Evolutionary conservation across 2,888 invertebrate genomes (phyloP).

Genomic region (Cecidostiba fungosa): DNA sequence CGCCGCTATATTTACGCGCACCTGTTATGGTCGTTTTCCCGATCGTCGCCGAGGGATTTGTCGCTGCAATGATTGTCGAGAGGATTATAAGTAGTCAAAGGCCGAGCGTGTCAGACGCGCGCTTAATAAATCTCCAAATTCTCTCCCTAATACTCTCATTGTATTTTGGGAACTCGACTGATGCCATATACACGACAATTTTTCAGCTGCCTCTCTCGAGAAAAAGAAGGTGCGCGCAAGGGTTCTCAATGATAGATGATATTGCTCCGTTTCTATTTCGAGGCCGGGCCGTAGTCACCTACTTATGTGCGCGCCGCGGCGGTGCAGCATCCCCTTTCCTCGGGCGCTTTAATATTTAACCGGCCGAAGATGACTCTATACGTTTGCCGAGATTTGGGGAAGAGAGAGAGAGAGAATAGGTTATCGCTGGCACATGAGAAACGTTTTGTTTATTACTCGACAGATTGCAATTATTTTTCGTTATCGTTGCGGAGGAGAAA

Average conservation of each 20-base stretch:
- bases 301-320: background rate
- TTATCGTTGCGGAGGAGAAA: background rate
- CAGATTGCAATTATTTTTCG: too few relatives aligned
- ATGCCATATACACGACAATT: background rate
- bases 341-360: background rate
- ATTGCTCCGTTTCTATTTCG: constrained; percentile 28
- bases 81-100: too few relatives aligned
- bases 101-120: too few relatives aligned
- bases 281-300: constrained; percentile 11
- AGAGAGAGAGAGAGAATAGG: background rate
- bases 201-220: background rate
- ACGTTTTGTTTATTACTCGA: background rate
- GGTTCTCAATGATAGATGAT: constrained; percentile 5
- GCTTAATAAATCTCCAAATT: too few relatives aligned
- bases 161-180: constrained; percentile 25
- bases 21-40: too few relatives aligned
- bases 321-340: background rate
- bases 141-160: too few relatives aligned
- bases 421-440: background rate
- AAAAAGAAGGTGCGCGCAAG: background rate
- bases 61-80: too few relatives aligned
- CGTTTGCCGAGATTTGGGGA: too few relatives aligned
- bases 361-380: background rate
- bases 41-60: too few relatives aligned
- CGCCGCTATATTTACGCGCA: constrained; percentile 50